phyloP scores from a whole-genome alignment of 2,113 vertebrate genomes.

The Talpa occidentalis region DNA sequence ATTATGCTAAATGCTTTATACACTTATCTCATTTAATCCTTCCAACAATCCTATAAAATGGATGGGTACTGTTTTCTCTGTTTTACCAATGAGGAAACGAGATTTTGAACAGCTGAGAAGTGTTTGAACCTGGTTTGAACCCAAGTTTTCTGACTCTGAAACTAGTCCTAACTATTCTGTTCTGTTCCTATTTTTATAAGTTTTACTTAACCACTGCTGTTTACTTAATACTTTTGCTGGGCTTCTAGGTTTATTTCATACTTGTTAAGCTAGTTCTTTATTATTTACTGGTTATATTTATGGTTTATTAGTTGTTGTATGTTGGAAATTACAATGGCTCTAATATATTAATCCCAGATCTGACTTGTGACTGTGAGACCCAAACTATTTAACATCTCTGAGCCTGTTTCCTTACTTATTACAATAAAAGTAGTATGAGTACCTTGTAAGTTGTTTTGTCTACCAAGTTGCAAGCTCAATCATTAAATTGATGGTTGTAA shows the following conservation, averaged over 20 bases:
- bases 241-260: not conserved
- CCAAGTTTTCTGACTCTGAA: not conserved
- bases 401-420: constrained; percentile 6
- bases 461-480: constrained; percentile 4
- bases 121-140: not conserved
- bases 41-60: not conserved
- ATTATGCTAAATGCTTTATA: not conserved
- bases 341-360: not conserved
- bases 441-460: constrained; percentile 26
- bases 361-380: not conserved
- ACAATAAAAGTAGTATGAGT: not conserved
- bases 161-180: not conserved
- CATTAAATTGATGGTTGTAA: not conserved
- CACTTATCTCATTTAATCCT: not conserved
- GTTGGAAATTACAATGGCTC: not conserved
- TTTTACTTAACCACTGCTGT: not conserved
- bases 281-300: not conserved
- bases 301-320: not conserved
- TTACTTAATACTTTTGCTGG: not conserved
- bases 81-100: not conserved
- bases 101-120: not conserved
- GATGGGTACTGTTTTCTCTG: not conserved
- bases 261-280: not conserved
- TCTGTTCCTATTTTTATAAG: not conserved
- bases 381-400: constrained; percentile 32